phyloP scores from a whole-genome alignment of 1,140 invertebrate genomes.

The Papilio helenus region DNA sequence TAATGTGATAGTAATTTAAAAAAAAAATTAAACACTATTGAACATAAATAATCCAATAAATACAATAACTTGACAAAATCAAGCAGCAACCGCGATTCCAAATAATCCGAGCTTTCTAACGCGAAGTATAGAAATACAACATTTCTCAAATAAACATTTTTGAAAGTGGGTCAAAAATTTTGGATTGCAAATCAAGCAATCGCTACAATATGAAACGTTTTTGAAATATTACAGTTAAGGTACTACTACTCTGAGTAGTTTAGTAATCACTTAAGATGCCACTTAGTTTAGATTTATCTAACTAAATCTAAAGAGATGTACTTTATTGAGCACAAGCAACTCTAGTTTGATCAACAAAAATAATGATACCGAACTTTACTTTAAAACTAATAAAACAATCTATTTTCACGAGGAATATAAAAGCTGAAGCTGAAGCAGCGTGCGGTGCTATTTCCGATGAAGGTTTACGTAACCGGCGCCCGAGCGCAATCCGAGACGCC shows the following conservation, averaged over 20 bases:
- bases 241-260: not conserved
- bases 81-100: not conserved
- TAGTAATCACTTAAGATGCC: not conserved
- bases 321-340: too few relatives aligned
- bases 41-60: not conserved
- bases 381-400: not conserved
- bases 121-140: not conserved
- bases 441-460: slow-evolving; percentile 53
- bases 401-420: not conserved
- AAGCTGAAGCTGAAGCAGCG: slow-evolving; percentile 8
- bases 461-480: slow-evolving; percentile 55
- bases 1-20: not conserved
- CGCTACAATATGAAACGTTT: not conserved
- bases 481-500: slow-evolving; percentile 47
- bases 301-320: too few relatives aligned
- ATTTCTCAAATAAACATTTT: not conserved
- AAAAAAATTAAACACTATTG: not conserved
- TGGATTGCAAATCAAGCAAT: not conserved
- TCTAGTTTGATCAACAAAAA: not conserved
- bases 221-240: not conserved
- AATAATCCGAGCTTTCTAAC: not conserved
- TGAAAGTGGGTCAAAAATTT: not conserved
- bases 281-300: too few relatives aligned
- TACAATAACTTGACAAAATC: not conserved
- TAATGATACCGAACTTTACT: not conserved